A percentile compares a stretch with the other conserved stretches of the same genome.
Conservation (phyloP, 2,113 vertebrate genomes). For the Silurus glanis region DNA sequence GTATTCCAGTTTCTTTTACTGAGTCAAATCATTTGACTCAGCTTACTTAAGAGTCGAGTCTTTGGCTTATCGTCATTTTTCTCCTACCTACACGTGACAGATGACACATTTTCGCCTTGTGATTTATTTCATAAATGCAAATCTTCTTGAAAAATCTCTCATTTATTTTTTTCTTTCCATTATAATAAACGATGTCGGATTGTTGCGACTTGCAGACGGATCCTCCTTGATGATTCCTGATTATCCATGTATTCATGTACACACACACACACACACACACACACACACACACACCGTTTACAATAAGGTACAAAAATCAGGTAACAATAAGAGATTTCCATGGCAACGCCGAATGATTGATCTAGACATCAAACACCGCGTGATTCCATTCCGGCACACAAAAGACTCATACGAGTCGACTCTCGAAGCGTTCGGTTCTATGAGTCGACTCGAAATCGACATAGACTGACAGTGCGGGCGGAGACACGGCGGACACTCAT, state of each 20-base stretch:
- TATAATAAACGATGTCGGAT: not conserved
- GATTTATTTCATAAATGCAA: not conserved
- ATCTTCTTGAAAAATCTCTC: not conserved
- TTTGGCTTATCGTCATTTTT: not conserved
- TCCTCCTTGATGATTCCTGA: not conserved
- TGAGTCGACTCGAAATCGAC: not conserved
- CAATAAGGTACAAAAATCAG: not conserved
- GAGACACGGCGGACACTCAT: too few species aligned
- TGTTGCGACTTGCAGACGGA: too few species aligned
- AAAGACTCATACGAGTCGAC: not conserved
- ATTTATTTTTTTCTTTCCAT: not conserved
- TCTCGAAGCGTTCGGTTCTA: not conserved
- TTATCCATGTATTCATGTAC: not conserved
- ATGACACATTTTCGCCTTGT: not conserved
- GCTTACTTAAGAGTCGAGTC: not conserved
- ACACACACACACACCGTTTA: not conserved
- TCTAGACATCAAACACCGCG: too few species aligned
- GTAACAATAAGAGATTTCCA: not conserved
- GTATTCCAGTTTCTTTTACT: not conserved
- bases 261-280: not conserved
- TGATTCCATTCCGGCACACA: not conserved
- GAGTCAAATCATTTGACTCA: not conserved
- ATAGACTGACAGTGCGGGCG: not conserved
- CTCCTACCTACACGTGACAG: not conserved
- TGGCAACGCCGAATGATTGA: not conserved